Base-by-base conservation (phyloP, 2,888 invertebrate species). In the Parasteatoda lunata region DNA sequence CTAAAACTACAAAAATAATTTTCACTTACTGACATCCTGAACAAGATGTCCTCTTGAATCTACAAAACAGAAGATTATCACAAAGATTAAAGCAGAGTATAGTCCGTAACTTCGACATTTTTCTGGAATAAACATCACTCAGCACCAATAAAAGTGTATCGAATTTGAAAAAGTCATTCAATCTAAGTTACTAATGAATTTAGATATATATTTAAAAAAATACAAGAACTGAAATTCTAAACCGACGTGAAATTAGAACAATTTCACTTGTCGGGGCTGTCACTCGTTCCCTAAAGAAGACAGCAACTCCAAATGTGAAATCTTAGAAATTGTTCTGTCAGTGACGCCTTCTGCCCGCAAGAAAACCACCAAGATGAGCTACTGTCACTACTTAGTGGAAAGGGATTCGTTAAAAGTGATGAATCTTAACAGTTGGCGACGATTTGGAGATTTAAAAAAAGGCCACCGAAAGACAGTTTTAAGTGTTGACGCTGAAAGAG, bases 11-110 rank as follows among this genome's bases (percentile, higher is more conserved):
- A 68, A 70, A 11, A 77, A 52, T 7, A 52, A 7, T 15, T 59
- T n/a, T n/a, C 15, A 85, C 85, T 86, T 77, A 86, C 85, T 80
- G 11, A 49, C 65, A 81, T 86, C 85, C 47, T 86, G 85, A 7
- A 86, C 69, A 9, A 86, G 80, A 13, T 59, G 70, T 47, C 85
- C 85, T 54, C 85, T 80, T n/a, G 80, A 80, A 52, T 51, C 47
- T 13, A 66, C 80, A 30, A 7, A 15, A n/a, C 76, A 76, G 0
- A 66, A 9, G 13, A 52, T 49, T n/a, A 70, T 66, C 45, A 65
- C 9, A 13, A 77, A n/a, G 48, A 80, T 11, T 0, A 77, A 48
- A 15, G 71, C 47, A 5, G 52, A 48, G 30, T 52, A 51, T 49
- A 71, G 49, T 5, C 65, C 54, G 65, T 65, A 52, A 54, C 52